phyloP scores from a whole-genome alignment of 2,113 vertebrate species.

The Proteles cristata region DNA sequence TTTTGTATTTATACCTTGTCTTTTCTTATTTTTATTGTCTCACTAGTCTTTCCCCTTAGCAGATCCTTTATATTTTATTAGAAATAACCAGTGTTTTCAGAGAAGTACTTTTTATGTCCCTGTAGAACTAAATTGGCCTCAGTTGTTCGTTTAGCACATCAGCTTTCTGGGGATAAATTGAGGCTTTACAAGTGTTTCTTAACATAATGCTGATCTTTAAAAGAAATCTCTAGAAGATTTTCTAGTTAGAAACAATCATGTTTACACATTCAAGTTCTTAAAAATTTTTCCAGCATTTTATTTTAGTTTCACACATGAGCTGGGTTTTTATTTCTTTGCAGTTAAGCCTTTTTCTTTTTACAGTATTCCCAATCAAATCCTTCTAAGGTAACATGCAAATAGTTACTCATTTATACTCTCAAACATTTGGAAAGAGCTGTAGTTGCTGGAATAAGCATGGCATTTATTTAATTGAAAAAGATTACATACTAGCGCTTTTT shows the following conservation, averaged over 20 bases:
- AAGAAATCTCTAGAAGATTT: background rate
- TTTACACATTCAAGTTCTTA: constrained; percentile 21
- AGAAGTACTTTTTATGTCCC: constrained; percentile 56
- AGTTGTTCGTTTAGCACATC: constrained; percentile 49
- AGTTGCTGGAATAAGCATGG: background rate
- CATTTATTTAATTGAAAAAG: background rate
- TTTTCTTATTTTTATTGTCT: constrained; percentile 70
- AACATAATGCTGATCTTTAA: constrained; percentile 9
- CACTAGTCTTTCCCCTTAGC: constrained; percentile 66
- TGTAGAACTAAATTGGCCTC: constrained; percentile 45
- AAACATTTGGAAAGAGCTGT: background rate
- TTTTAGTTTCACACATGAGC: background rate
- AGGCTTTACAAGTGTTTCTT: constrained; percentile 49
- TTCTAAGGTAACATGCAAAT: background rate
- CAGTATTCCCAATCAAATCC: background rate
- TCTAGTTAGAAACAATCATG: constrained; percentile 5
- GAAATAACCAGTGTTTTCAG: background rate
- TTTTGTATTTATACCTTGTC: constrained; percentile 65
- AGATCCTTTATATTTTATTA: constrained; percentile 64
- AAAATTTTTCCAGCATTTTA: background rate
- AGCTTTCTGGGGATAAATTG: constrained; percentile 19
- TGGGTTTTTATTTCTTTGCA: background rate
- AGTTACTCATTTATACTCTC: background rate
- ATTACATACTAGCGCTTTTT: background rate
- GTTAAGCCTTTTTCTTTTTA: constrained; percentile 17